Percentiles rank a stretch among this genome's conserved stretches.
Conservation (phyloP, 2,888 invertebrate genomes). For the Sepioteuthis lessoniana region DNA sequence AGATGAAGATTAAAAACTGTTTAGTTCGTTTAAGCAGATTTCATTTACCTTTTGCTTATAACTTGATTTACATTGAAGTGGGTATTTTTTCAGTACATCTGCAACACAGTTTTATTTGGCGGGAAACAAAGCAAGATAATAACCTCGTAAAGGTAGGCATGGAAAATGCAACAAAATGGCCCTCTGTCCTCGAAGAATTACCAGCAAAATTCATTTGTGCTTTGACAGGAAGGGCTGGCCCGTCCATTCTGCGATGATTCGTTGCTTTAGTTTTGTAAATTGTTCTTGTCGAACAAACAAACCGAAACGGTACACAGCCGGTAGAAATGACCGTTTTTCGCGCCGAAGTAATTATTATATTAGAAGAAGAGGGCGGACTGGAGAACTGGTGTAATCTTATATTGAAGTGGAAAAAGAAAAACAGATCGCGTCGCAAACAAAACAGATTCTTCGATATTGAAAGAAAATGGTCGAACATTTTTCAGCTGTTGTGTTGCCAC, state of each 20-base stretch:
- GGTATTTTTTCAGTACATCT: too few relatives aligned
- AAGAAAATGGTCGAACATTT: not conserved
- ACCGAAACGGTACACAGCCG: not conserved
- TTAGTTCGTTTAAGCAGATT: too few relatives aligned
- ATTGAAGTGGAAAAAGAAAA: not conserved
- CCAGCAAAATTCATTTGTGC: not conserved
- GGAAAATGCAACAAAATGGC: not conserved
- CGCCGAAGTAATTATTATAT: not conserved
- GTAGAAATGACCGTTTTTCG: not conserved
- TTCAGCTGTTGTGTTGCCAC: slow-evolving; percentile 9
- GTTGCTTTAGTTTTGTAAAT: not conserved
- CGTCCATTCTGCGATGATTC: not conserved
- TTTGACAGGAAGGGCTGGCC: not conserved
- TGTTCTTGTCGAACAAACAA: not conserved
- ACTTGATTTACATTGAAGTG: too few relatives aligned
- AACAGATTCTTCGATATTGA: slow-evolving; percentile 11
- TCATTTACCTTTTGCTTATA: too few relatives aligned
- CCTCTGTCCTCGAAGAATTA: not conserved
- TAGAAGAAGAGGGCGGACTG: not conserved
- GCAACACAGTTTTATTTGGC: too few relatives aligned
- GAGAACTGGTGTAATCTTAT: not conserved
- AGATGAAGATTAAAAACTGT: too few relatives aligned
- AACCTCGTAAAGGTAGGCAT: not conserved
- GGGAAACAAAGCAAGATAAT: not conserved
- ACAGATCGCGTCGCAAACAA: not conserved